phyloP scores from a whole-genome alignment of 2,113 vertebrate genomes.

The Dromas ardeola region DNA sequence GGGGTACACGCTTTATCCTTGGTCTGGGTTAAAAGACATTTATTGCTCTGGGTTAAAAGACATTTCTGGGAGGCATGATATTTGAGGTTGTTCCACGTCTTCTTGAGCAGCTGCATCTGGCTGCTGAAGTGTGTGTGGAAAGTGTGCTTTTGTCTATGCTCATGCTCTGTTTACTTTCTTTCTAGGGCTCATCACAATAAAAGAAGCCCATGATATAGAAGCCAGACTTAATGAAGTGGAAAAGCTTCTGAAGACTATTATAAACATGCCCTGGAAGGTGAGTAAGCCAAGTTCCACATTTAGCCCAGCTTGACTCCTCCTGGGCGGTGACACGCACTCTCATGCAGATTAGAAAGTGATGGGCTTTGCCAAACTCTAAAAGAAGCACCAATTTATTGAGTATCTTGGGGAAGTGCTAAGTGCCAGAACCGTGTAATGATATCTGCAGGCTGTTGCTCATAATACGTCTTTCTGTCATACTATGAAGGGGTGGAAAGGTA shows the following conservation, averaged over 20 bases:
- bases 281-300: constrained; percentile 11
- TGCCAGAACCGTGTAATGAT: neutral
- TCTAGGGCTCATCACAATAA: constrained; percentile 91
- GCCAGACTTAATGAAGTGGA: constrained; percentile 93
- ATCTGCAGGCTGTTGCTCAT: neutral
- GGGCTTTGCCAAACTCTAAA: neutral
- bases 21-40: neutral
- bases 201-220: constrained; percentile 93
- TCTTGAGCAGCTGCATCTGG: neutral
- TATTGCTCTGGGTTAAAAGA: neutral
- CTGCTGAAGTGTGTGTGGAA: neutral
- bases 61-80: neutral
- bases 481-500: neutral
- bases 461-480: neutral
- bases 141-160: neutral
- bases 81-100: neutral
- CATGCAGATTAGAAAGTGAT: neutral
- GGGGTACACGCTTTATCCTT: neutral
- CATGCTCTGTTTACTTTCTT: neutral
- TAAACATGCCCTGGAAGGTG: constrained; percentile 94
- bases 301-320: neutral
- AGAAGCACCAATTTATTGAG: neutral
- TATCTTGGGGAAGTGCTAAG: neutral
- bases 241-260: constrained; percentile 88
- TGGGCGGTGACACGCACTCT: neutral